Base-by-base conservation (phyloP, 2,888 invertebrate species). In the Panopea generosa region DNA sequence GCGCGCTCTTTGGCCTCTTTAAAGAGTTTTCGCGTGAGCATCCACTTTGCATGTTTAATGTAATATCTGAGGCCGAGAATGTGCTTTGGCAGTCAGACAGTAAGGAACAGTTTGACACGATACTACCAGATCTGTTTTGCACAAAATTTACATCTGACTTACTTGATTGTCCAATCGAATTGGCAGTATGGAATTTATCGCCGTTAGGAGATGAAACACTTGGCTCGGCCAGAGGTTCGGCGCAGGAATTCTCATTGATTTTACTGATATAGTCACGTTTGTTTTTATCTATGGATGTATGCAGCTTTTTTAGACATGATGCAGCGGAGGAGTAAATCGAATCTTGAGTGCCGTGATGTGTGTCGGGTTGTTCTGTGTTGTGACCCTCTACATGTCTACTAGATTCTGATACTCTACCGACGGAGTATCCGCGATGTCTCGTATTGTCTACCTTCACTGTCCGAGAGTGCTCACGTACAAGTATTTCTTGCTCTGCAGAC, bases 51-150 rank as follows among this genome's bases (percentile, higher is more conserved):
- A 87, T 77, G 53, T 77, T 77, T 20, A 87, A 72, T 7, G 82
- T 83, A 14, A 87, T 86, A 22, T 86, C 87, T n/a, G 87, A 87
- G 0, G 86, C 67, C 18, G 85, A 85, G 68, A 82, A 83, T 0
- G 84, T 78, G 47, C 86, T 86, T 14, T 73, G 78, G 1, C 77
- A 68, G 20, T 84, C 80, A 1, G 84, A 83, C 7, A 76, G 26
- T 11, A 53, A 47, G 6, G 77, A 71, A 50, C 62, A 60, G 9
- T 45, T 62, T 1, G 83, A 83, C 4, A 65, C 49, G n/a, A 70
- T 63, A 59, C 77, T 77, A 40, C 63, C 77, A 3, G 74, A 77
- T 14, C 77, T 24, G 20, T 59, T 49, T 38, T 66, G 71, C n/a
- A 22, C 27, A 27, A 33, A 67, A n/a, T 43, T 27, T 6, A n/a